Conservation (phyloP, 1,140 invertebrate genomes). For the Danaus melanippus region DNA sequence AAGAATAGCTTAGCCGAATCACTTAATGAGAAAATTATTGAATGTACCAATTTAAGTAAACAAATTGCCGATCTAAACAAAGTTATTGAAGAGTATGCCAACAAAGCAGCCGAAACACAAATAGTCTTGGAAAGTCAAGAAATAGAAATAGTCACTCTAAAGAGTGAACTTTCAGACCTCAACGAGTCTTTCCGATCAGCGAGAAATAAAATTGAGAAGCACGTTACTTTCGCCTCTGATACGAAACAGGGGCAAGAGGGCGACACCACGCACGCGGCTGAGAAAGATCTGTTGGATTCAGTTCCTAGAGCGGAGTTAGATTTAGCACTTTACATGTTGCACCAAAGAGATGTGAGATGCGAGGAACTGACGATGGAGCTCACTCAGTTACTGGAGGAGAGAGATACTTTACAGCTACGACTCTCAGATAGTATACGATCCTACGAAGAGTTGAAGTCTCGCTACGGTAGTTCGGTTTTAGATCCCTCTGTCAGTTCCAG, state of each 20-base stretch:
- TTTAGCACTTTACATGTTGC: slow-evolving; percentile 86
- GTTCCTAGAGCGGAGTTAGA: slow-evolving; percentile 81
- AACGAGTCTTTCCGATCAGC: slow-evolving; percentile 69
- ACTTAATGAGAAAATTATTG: slow-evolving; percentile 61
- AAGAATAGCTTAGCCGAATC: slow-evolving; percentile 45
- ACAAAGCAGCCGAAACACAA: slow-evolving; percentile 67
- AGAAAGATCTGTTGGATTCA: slow-evolving; percentile 50
- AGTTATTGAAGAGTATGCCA: slow-evolving; percentile 71
- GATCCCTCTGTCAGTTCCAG: slow-evolving; percentile 30
- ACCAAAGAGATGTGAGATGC: slow-evolving; percentile 89
- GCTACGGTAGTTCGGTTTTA: slow-evolving; percentile 32
- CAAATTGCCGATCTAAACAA: slow-evolving; percentile 71
- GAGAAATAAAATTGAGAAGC: slow-evolving; percentile 73
- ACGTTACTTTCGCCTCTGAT: slow-evolving; percentile 59
- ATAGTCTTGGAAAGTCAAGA: slow-evolving; percentile 77
- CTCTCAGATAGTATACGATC: slow-evolving; percentile 84
- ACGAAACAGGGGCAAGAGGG: slow-evolving; percentile 33
- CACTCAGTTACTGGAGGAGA: slow-evolving; percentile 86
- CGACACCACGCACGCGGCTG: slow-evolving; percentile 21
- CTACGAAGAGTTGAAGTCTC: slow-evolving; percentile 75
- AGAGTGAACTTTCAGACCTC: slow-evolving; percentile 70
- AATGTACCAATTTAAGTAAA: slow-evolving; percentile 65
- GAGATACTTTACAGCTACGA: slow-evolving; percentile 86
- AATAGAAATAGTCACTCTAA: slow-evolving; percentile 77
- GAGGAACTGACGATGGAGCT: slow-evolving; percentile 91